Conservation (phyloP, 2,113 vertebrate genomes). For the Acinonyx jubatus region DNA sequence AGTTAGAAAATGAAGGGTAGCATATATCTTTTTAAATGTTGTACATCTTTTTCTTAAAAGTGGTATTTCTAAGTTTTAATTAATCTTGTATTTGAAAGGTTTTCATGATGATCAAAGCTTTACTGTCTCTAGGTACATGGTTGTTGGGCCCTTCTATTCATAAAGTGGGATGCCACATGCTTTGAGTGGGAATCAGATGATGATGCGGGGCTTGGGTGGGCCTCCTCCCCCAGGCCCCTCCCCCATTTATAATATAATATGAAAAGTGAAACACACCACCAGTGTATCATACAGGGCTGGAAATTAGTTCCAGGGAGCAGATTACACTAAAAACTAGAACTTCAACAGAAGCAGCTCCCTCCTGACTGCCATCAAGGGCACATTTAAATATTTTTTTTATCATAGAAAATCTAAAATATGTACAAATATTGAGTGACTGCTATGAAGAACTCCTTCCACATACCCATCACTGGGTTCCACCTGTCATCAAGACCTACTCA, state of each 20-base stretch:
- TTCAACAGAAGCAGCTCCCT: neutral
- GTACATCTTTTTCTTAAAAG: neutral
- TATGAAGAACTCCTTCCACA: neutral
- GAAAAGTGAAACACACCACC: neutral
- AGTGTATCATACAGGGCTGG: neutral
- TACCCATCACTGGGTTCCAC: neutral
- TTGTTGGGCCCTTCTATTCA: neutral
- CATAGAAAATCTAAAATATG: neutral
- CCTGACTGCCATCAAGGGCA: neutral
- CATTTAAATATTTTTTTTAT: neutral
- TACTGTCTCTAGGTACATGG: neutral
- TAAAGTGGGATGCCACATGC: neutral
- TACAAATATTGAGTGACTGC: neutral
- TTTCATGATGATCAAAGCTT: neutral
- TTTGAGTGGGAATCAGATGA: neutral
- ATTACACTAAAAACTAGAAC: neutral
- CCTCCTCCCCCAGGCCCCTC: neutral
- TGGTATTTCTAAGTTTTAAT: neutral
- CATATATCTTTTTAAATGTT: neutral
- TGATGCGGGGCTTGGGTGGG: neutral
- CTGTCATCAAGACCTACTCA: neutral
- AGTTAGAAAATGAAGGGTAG: neutral
- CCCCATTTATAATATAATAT: neutral
- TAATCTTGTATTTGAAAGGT: neutral
- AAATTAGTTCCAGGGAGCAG: neutral